Base-by-base conservation (phyloP, 1,140 invertebrate species). In the Bombus sylvicola region DNA sequence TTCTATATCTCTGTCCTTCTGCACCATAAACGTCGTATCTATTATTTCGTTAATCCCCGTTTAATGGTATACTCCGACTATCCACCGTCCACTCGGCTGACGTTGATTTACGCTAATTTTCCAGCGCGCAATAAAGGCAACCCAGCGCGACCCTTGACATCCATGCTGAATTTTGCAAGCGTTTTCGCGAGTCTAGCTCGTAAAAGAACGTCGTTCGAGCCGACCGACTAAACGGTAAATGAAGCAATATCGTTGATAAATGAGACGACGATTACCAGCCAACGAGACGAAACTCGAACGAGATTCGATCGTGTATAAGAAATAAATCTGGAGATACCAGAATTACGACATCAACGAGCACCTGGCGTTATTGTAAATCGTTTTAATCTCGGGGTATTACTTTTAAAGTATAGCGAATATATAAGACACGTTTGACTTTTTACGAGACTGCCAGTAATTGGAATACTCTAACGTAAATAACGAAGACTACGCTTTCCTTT, bases 181-280 rank as follows among this genome's bases (percentile, higher is more conserved):
- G 43, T 34, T 34, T 9, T 74, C 72, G 28, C 72, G 28, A 47
- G 18, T 15, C 12, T 6, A 12, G 37, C 59, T 39, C 75, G 28
- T 59, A 41, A 62, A 41, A 78, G 57, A 59, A 78, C n/a, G 64
- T 64, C 31, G 75, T 64, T 64, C 37, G 57, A 22, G 9, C 34
- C 28, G 37, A 64, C 25, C 62, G 53, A 12, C 34, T n/a, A 25
- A 12, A 6, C 37, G 37, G 37, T 77, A 78, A 78, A 78, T 78
- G 75, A 66, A 78, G 75, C 75, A 78, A 78, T 78, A 78, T 78
- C 75, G 28, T n/a, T 78, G 75, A 78, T 37, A 64, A 78, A 78
- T 43, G 75, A 39, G 39, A 9, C 37, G 28, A 1, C 28, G 75
- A 28, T n/a, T 1, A 4, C 15, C n/a, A 47, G 15, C 13, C 41